Base-by-base conservation (phyloP, 2,888 invertebrate species). In the Pristionchus mayeri region DNA sequence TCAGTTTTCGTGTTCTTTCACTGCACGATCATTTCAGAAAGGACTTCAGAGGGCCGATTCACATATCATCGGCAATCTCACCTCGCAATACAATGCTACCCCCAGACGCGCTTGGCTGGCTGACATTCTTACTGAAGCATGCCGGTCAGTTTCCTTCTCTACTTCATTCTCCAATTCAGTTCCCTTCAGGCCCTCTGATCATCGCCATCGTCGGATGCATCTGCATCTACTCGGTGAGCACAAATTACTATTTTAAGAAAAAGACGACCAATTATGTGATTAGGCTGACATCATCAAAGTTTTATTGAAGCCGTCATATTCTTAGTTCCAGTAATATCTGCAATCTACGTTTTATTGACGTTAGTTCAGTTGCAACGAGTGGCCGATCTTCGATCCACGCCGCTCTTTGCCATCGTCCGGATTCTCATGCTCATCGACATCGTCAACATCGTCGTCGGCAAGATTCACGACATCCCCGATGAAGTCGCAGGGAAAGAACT, bases 401-500 rank as follows among this genome's bases (percentile, higher is more conserved):
- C 80, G 0, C 57, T 80, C 37, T 80, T 80, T 21, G 21, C 7
- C 27, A 80, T 80, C 2, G 40, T 80, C n/a, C 80, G 57, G 13
- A 57, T 80, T 7, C 40, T 80, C 0, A 54, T 80, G 57, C 18
- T 80, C 7, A 16, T 80, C 24, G 80, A 80, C 54, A 80, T 80
- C 16, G 18, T 57, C n/a, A 57, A 44, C 13, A 80, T 80, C 24
- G 7, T 37, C 11, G 21, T 48, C 40, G 21, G 24, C 3, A 54
- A 48, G 13, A 80, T 80, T 16, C 80, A 80, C 9, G 80, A 80
- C 57, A 54, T 80, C 11, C 80, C 80, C 11, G 44, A 48, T 24
- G 80, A 80, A 11, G 24, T 80, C 18, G 4, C 21, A 0, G 37
- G 13, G 2, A 57, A 16, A 50, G 80, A 80, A 18, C 16, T 50